phyloP scores from a whole-genome alignment of 2,113 vertebrate genomes.

The Periophthalmodon schlosseri region DNA sequence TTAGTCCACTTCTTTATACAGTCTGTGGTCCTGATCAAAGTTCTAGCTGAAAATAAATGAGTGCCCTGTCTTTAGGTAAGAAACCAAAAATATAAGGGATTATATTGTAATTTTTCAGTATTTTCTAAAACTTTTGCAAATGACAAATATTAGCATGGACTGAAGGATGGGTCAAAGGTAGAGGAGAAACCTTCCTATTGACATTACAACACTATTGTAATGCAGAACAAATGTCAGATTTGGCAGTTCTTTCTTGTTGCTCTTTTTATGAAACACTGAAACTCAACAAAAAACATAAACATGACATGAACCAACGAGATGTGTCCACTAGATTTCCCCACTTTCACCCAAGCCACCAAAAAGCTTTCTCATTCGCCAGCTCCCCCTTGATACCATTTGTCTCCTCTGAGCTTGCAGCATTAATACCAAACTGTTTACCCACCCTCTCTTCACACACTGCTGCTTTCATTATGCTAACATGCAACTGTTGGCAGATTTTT shows the following conservation, averaged over 20 bases:
- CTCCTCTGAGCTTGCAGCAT: slow-evolving; percentile 40
- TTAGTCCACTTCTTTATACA: too few species aligned
- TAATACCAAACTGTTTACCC: slow-evolving; percentile 63
- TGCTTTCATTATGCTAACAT: slow-evolving; percentile 66
- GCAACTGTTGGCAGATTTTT: slow-evolving; percentile 40
- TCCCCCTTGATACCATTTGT: slow-evolving; percentile 32
- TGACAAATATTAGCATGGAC: neutral
- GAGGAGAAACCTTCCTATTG: too few species aligned
- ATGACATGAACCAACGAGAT: neutral
- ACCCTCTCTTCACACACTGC: slow-evolving; percentile 43
- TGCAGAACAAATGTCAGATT: neutral
- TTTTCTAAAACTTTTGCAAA: too few species aligned
- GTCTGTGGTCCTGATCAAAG: too few species aligned
- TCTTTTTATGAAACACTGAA: too few species aligned
- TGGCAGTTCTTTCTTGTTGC: too few species aligned
- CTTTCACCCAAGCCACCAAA: slow-evolving; percentile 58
- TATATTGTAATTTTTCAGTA: too few species aligned
- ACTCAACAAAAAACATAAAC: neutral
- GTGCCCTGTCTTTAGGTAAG: too few species aligned
- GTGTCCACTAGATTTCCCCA: slow-evolving; percentile 15
- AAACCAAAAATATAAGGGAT: too few species aligned
- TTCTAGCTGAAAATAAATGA: too few species aligned
- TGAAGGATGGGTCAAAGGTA: neutral
- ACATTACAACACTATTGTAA: neutral
- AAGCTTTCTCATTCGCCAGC: slow-evolving; percentile 48